Evolutionary conservation across 2,113 vertebrate species (phyloP).

Genomic region (Xenopus tropicalis): DNA sequence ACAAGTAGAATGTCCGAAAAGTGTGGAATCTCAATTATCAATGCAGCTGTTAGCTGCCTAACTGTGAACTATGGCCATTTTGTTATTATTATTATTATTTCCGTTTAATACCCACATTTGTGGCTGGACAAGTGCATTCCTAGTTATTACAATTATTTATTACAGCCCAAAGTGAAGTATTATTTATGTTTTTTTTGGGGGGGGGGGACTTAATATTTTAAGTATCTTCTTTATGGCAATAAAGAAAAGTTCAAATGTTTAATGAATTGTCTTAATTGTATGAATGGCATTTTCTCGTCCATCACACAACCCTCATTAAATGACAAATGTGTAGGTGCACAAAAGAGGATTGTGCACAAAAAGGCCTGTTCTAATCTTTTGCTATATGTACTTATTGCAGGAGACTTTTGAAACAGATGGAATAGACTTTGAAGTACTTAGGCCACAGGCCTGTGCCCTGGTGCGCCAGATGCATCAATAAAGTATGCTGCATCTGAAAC

Average conservation of each 20-base stretch:
- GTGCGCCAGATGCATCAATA: too few relatives aligned
- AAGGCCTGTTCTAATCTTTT: too few relatives aligned
- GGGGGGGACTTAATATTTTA: conserved; percentile 63
- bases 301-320: not conserved
- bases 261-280: not conserved
- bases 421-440: too few relatives aligned
- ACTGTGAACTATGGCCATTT: conserved; percentile 78
- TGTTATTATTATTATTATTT: conserved; percentile 9
- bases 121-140: conserved; percentile 81
- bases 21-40: conserved; percentile 63
- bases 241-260: conserved; percentile 55
- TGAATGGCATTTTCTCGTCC: not conserved
- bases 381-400: too few relatives aligned
- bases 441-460: too few relatives aligned
- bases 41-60: conserved; percentile 67
- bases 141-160: conserved; percentile 88
- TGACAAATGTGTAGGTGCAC: too few relatives aligned
- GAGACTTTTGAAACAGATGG: too few relatives aligned
- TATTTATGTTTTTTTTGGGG: conserved; percentile 74
- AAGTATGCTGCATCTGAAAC: too few relatives aligned
- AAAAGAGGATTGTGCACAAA: too few relatives aligned
- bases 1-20: conserved; percentile 53
- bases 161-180: conserved; percentile 90
- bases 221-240: conserved; percentile 70
- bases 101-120: conserved; percentile 59